Percentiles rank a stretch among this genome's conserved stretches.
These are phyloP conservation scores for Orgyia antiqua DNA, from an alignment of 2,888 invertebrate genomes.

Conservation along the genomic window DNA sequence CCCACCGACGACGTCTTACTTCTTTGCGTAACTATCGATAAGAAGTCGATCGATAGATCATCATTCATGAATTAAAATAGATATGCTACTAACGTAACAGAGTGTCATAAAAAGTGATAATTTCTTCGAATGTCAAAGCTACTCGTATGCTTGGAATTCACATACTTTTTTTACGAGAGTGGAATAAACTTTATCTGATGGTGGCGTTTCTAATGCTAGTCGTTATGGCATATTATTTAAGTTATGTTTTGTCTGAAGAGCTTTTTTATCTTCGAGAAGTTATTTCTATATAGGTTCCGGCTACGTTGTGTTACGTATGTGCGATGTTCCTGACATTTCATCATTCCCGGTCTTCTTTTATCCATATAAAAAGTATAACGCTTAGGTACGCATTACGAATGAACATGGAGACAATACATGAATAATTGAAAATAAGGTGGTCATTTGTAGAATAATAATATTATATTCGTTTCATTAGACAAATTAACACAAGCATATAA, in stretches of 20 bases:
- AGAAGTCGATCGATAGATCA: constrained; percentile 28
- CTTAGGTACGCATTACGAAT: constrained; percentile 36
- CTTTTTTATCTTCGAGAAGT: constrained; percentile 52
- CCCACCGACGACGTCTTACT: constrained; percentile 35
- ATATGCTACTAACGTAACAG: constrained; percentile 6
- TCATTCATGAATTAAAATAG: constrained; percentile 10
- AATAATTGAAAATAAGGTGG: constrained; percentile 51
- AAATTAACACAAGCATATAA: too few relatives aligned
- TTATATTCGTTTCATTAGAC: constrained; percentile 14
- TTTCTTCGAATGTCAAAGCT: constrained; percentile 17
- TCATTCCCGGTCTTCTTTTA: constrained; percentile 36
- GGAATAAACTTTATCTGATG: constrained; percentile 24
- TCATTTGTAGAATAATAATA: constrained; percentile 41
- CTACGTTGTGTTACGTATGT: constrained; percentile 46
- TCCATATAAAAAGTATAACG: constrained; percentile 43
- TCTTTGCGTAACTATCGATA: constrained; percentile 27
- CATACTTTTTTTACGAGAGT: constrained; percentile 20
- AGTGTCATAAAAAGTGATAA: constrained; percentile 20
- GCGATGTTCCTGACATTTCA: constrained; percentile 46
- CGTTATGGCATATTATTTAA: neutral
- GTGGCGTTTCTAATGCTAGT: constrained; percentile 4
- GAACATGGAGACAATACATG: constrained; percentile 38
- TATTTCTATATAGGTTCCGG: too few relatives aligned
- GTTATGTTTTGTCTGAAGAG: constrained; percentile 28
- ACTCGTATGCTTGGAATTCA: constrained; percentile 15